Evolutionary conservation across 1,140 invertebrate species (phyloP).

Genomic region (Polypedilum vanderplanki): DNA sequence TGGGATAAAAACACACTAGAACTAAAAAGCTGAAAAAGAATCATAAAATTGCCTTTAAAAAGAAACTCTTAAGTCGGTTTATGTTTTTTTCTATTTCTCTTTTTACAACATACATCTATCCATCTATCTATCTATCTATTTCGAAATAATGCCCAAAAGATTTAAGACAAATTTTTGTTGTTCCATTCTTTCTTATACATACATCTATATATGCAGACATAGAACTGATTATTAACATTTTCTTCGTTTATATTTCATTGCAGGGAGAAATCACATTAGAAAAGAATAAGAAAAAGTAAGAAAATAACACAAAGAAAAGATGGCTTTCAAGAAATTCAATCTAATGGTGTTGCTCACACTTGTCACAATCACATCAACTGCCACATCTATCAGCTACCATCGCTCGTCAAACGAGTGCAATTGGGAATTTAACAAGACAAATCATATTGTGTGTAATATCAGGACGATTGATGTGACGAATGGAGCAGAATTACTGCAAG

Average conservation of each 20-base stretch:
- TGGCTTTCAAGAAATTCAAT: constrained; percentile 21
- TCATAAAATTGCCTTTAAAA: neutral
- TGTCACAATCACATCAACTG: neutral
- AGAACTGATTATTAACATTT: no score
- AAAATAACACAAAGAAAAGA: neutral
- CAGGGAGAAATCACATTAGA: no score
- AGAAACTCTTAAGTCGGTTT: constrained; percentile 5
- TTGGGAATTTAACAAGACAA: constrained; percentile 23
- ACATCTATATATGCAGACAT: no score
- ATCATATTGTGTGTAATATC: constrained; percentile 20
- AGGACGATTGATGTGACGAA: neutral
- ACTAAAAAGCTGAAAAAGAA: neutral
- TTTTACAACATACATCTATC: no score
- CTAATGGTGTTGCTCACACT: neutral
- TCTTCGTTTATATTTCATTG: no score
- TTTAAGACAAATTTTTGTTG: no score
- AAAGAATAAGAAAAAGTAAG: no score
- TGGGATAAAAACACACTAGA: no score
- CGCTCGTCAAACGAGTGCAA: neutral
- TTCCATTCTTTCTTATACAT: no score
- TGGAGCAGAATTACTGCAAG: constrained; percentile 33
- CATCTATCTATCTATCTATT: no score
- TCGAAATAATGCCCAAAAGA: no score
- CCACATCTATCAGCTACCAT: neutral
- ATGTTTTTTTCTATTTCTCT: neutral